phyloP scores from a whole-genome alignment of 1,140 invertebrate species.

The Andrena cerasifolii region DNA sequence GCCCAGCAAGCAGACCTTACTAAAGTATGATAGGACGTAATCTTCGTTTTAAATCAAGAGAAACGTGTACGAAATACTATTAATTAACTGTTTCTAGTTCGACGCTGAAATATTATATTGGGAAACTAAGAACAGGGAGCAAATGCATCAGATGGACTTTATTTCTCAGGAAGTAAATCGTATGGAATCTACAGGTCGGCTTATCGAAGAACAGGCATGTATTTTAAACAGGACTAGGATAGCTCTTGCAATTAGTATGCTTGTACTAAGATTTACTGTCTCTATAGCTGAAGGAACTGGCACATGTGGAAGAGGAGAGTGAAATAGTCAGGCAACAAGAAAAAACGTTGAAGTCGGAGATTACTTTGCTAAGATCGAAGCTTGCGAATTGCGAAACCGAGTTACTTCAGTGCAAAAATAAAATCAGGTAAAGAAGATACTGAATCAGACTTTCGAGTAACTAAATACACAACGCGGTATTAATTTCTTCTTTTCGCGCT shows the following conservation, averaged over 20 bases:
- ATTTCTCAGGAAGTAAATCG: constrained; percentile 91
- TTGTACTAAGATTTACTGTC: background rate
- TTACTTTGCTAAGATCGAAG: constrained; percentile 91
- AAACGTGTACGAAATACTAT: background rate
- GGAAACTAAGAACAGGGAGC: constrained; percentile 93
- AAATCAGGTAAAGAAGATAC: constrained; percentile 86
- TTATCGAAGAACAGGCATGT: constrained; percentile 89
- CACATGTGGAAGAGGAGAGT: constrained; percentile 92
- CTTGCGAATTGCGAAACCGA: constrained; percentile 94
- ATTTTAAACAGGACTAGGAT: background rate
- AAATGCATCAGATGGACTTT: constrained; percentile 91
- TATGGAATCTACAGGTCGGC: constrained; percentile 88
- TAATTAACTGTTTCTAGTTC: constrained; percentile 83
- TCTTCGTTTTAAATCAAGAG: background rate
- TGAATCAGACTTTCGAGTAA: background rate
- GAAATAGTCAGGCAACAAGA: constrained; percentile 94
- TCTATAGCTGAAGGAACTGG: constrained; percentile 87
- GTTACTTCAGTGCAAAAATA: constrained; percentile 93
- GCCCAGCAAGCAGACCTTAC: constrained; percentile 94
- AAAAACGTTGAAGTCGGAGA: constrained; percentile 92
- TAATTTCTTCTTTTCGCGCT: constrained; percentile 39
- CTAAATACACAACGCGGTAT: background rate
- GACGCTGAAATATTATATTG: constrained; percentile 94
- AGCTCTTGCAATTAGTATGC: constrained; percentile 1
- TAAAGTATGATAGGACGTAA: constrained; percentile 84